Evolutionary conservation across 1,140 invertebrate species (phyloP), one percentile per base, ranked within the genome.

Genomic region (Myzus persicae): DNA sequence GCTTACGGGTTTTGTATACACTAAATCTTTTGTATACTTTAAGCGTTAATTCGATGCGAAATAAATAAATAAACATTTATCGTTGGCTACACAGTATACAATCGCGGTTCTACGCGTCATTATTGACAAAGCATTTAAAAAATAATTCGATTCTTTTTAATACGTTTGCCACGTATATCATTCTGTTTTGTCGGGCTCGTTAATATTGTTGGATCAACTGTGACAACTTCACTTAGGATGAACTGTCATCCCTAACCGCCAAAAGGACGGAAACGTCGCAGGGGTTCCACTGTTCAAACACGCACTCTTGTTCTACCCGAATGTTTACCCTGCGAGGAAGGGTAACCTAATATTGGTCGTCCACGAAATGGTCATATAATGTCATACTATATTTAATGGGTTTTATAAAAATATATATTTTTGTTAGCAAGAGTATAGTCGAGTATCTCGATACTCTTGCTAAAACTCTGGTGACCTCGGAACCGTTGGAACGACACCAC

Each of bases 21-120:
- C 1, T 87, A 87, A 26, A 9, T 8, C 11, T 87, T 87, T 87
- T 44, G 40, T 85, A 31, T 42, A 85, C n/a, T 11, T 7, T 42
- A 84, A 6, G 24, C 42, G 26, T 44, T 46, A n/a, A 8, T 44
- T 5, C 26, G 5, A n/a, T 87, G 18, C 11, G 4, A 87, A 87
- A 42, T 31, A 20, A 87, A 87, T 44, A 44, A 87, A 44, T n/a
- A 87, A 87, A 87, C 5, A 87, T 82, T n/a, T 67, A 67, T 67
- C 14, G 9, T 67, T 76, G 59, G n/a, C 59, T 76, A n/a, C 59
- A 18, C 3, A n/a, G 6, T 6, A 22, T n/a, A 22, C 46, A 3
- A 48, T 44, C 46, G 46, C 46, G 31, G n/a, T n/a, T 76, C n/a
- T n/a, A 20, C 14, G 31, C 59, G 14, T 4, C 14, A n/a, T 76